Evolutionary conservation across 2,888 invertebrate species (phyloP).

Genomic region (Hofmannophila pseudospretella): DNA sequence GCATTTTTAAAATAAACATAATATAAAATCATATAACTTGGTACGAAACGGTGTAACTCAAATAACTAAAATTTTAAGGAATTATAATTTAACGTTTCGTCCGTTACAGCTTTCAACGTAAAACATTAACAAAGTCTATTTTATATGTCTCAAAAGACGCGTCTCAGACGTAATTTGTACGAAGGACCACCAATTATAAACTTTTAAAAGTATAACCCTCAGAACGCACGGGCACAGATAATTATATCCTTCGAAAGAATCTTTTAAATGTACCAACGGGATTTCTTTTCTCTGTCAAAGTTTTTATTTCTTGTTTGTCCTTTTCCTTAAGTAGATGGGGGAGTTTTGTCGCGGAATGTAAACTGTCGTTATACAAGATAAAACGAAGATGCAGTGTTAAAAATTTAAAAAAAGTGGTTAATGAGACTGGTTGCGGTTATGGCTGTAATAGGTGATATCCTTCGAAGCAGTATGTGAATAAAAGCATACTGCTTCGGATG

Average conservation of each 20-base stretch:
- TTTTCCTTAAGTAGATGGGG: constrained; percentile 15
- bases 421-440: neutral
- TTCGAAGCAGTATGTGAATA: no score
- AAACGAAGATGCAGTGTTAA: neutral
- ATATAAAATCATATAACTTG: no score
- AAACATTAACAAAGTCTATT: constrained; percentile 8
- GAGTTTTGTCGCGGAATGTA: constrained; percentile 17
- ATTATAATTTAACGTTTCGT: no score
- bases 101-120: no score
- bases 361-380: neutral
- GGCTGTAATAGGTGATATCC: constrained; percentile 1
- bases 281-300: constrained; percentile 21
- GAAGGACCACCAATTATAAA: constrained; percentile 49
- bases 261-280: constrained; percentile 36
- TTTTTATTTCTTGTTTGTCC: constrained; percentile 23
- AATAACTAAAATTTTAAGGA: no score
- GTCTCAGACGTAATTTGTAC: constrained; percentile 44
- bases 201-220: constrained; percentile 44
- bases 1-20: no score
- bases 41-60: no score
- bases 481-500: no score
- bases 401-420: neutral
- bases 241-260: constrained; percentile 47
- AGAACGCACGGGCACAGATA: constrained; percentile 31
- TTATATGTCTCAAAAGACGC: constrained; percentile 27